These are phyloP conservation scores for Ambastaia sidthimunki DNA, from an alignment of 2,797 vertebrate genomes.

Conservation along the genomic window DNA sequence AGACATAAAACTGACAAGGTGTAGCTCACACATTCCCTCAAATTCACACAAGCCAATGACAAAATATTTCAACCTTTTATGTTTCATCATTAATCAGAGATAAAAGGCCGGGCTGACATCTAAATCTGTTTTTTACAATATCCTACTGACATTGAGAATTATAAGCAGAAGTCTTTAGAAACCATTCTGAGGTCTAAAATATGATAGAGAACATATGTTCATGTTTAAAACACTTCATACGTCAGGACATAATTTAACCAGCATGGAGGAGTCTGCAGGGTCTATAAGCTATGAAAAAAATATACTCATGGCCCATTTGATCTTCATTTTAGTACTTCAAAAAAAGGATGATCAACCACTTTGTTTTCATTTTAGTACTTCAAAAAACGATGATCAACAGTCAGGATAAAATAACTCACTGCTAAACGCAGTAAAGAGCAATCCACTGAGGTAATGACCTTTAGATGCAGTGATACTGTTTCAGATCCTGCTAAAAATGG, in stretches of 20 bases:
- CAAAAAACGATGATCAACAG: slow-evolving; percentile 12
- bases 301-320: slow-evolving; percentile 24
- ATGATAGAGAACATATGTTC: slow-evolving; percentile 32
- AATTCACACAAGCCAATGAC: slow-evolving; percentile 47
- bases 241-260: slow-evolving; percentile 47
- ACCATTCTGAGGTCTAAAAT: slow-evolving; percentile 42
- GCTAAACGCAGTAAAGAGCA: slow-evolving; percentile 19
- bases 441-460: slow-evolving; percentile 43
- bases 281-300: slow-evolving; percentile 53
- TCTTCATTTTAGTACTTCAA: slow-evolving; percentile 19
- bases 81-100: slow-evolving; percentile 66
- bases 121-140: slow-evolving; percentile 64
- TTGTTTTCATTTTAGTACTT: slow-evolving; percentile 30
- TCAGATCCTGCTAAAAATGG: slow-evolving; percentile 34
- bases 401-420: slow-evolving; percentile 28
- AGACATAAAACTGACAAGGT: slow-evolving; percentile 53
- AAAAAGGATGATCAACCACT: background rate
- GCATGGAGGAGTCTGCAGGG: slow-evolving; percentile 23
- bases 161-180: slow-evolving; percentile 47
- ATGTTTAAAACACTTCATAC: slow-evolving; percentile 28
- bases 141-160: slow-evolving; percentile 66
- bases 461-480: slow-evolving; percentile 13
- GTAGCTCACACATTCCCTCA: slow-evolving; percentile 30
- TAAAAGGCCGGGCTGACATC: slow-evolving; percentile 61
- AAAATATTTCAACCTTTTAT: slow-evolving; percentile 65